Percentiles rank a stretch among this genome's conserved stretches.
These are phyloP conservation scores for Heliconius ethilla DNA, from an alignment of 2,888 invertebrate species.

Conservation along the genomic window DNA sequence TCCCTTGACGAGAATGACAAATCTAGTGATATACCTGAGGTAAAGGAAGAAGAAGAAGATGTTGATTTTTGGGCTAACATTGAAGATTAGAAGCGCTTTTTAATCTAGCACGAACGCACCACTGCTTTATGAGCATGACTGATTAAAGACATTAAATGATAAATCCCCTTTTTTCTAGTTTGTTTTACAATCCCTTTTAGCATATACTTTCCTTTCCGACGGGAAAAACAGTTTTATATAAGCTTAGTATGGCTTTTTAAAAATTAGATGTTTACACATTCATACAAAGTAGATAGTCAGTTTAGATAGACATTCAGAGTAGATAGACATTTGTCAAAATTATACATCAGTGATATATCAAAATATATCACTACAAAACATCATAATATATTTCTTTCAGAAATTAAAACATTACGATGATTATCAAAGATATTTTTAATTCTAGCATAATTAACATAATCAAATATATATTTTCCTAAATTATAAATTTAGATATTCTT, in stretches of 20 bases:
- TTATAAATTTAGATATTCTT: not conserved
- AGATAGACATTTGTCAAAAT: not conserved
- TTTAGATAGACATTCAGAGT: not conserved
- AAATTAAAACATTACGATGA: not conserved
- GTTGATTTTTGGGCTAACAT: slow-evolving; percentile 76
- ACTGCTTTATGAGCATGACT: slow-evolving; percentile 74
- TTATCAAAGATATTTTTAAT: not conserved
- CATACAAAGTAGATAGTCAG: not conserved
- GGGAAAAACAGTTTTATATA: slow-evolving; percentile 50
- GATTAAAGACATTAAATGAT: slow-evolving; percentile 69
- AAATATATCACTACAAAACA: too few relatives aligned
- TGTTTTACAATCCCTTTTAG: slow-evolving; percentile 63
- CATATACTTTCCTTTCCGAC: slow-evolving; percentile 59
- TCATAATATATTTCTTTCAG: not conserved
- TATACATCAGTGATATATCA: too few relatives aligned
- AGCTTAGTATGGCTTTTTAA: slow-evolving; percentile 66
- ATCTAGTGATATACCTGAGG: slow-evolving; percentile 60
- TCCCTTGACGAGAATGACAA: slow-evolving; percentile 74
- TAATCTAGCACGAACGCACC: slow-evolving; percentile 65
- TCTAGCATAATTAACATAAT: not conserved
- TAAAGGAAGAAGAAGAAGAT: slow-evolving; percentile 69
- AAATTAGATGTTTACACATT: not conserved
- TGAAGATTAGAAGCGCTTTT: slow-evolving; percentile 67
- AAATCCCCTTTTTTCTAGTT: slow-evolving; percentile 62
- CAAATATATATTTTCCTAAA: not conserved